Evolutionary conservation across 2,797 vertebrate genomes (phyloP), one percentile per base, ranked within the genome.

Genomic region (Spinus pinus): DNA sequence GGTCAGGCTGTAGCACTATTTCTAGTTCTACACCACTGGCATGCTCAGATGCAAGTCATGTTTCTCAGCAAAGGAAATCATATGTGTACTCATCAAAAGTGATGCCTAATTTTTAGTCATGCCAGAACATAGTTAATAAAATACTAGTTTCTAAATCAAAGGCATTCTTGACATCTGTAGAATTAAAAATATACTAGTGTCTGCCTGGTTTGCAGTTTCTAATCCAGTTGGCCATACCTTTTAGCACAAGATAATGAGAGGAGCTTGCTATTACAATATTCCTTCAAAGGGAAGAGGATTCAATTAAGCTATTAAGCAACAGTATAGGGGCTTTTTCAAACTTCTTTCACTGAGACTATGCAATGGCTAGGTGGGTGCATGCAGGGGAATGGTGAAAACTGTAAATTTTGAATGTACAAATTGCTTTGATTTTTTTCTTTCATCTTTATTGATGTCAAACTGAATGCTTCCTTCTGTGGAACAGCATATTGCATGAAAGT

Each of bases 381-480:
- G 54, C 35, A 77, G 23, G 17, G 46, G 12, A 77, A 88, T 58
- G 37, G 51, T n/a, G 42, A 82, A 87, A 85, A 57, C 37, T 80
- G 53, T 85, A 61, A 39, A 90, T 88, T 86, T 80, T 74, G 46
- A 85, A 71, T 56, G 30, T 80, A 50, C 65, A 82, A 73, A 87
- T 87, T 50, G 28, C 74, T 94, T 80, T 86, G 69, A 89, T 91
- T 92, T 72, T 94, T 73, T 94, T 87, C 79, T 82, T 88, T 96
- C 67, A 64, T 80, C 42, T 87, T 35, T 53, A 67, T 67, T 67
- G 64, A 50, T 91, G 65, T 83, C 42, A 90, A 49, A 82, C 86
- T 62, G 74, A 85, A 81, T 28, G 30, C 35, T 78, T 90, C 70
- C 65, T 83, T 86, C 65, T 90, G n/a, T 56, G 54, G 30, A 74